A percentile compares a stretch with the other conserved stretches of the same genome.
These are phyloP conservation scores for Celastrina argiolus DNA, from an alignment of 2,888 invertebrate genomes.

Conservation along the genomic window DNA sequence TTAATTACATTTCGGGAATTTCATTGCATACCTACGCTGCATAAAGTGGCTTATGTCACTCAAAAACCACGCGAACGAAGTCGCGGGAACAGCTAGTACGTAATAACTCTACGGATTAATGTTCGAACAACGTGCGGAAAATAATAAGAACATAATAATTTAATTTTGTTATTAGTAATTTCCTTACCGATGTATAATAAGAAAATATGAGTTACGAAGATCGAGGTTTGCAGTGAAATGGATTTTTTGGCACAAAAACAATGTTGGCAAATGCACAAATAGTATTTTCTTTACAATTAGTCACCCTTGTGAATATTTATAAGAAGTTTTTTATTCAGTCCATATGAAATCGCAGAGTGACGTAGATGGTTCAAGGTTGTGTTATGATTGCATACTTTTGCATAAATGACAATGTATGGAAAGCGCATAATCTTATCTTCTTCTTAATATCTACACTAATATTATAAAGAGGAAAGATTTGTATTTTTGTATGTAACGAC, in stretches of 20 bases:
- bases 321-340: neutral
- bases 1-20: too few species aligned
- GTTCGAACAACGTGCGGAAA: neutral
- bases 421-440: neutral
- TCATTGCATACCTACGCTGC: too few species aligned
- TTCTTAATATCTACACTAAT: too few species aligned
- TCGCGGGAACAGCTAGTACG: too few species aligned
- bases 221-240: neutral
- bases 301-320: slow-evolving; percentile 4
- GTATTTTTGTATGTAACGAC: too few species aligned
- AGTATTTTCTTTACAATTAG: slow-evolving; percentile 2
- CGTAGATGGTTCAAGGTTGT: slow-evolving; percentile 5
- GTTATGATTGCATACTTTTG: neutral
- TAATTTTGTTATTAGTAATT: neutral
- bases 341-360: neutral
- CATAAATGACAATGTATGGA: neutral
- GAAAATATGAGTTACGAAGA: neutral
- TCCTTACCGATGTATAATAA: neutral
- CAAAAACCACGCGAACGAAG: too few species aligned
- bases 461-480: too few species aligned
- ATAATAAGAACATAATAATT: neutral
- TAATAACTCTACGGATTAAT: too few species aligned
- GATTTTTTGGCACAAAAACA: slow-evolving; percentile 4
- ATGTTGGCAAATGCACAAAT: slow-evolving; percentile 8
- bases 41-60: too few species aligned